Evolutionary conservation across 2,113 vertebrate species (phyloP), one percentile per base, ranked within the genome.

Genomic region (Austrofundulus limnaeus): DNA sequence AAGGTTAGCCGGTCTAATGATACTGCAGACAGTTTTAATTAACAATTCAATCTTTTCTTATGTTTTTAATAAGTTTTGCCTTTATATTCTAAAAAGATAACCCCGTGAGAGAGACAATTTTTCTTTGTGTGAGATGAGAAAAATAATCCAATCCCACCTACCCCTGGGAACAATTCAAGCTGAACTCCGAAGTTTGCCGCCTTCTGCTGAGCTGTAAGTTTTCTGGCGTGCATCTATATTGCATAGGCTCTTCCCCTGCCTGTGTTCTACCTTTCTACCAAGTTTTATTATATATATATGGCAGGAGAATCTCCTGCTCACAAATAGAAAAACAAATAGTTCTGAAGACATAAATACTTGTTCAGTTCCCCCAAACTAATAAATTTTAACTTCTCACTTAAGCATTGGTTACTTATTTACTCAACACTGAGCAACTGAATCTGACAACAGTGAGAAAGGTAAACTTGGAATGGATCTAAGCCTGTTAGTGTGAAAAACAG

Each of bases 121-220:
- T 46, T 19, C 43, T 46, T 46, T 20, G 43, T 20, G 43, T 11
- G 10, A 46, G n/a, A 20, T 4, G 43, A 46, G 43, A 46, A 19
- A 46, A 46, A 46, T 46, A 46, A 46, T 46, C 43, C 43, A 46
- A 46, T 46, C 19, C 43, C 43, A 46, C 43, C 43, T n/a, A 46
- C n/a, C 19, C n/a, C n/a, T 20, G 43, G 43, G 43, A 46, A 46
- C 43, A 46, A 46, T 46, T 46, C 43, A 20, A 19, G n/a, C 43
- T 46, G 43, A 46, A 20, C 43, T 46, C n/a, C 2, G 43, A 46
- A 46, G 42, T 46, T 46, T 46, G 43, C 43, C n/a, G n/a, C 43
- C n/a, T 11, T 46, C n/a, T 46, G n/a, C 43, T 46, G 43, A 46
- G 43, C 43, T 46, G 9, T 46, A 46, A 20, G 16, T 46, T 46